Evolutionary conservation across 2,113 vertebrate species (phyloP), one percentile per base, ranked within the genome.

Genomic region (Lophius piscatorius): DNA sequence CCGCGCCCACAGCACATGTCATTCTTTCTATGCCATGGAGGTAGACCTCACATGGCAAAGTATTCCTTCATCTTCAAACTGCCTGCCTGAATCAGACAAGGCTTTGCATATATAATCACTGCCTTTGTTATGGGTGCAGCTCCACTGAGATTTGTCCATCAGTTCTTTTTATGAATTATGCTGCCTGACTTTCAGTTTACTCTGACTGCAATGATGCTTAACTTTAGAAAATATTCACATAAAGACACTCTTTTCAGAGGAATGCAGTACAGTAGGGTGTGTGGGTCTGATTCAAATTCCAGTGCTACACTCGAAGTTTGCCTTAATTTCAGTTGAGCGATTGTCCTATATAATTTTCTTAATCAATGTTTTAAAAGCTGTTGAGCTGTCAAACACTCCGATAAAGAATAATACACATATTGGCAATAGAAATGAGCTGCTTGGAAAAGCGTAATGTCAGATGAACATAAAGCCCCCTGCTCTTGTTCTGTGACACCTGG

Each of bases 211-310:
- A 71, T 62, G 39, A 68, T 59, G 29, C 49, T 65, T 46, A 64
- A 64, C 63, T 68, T 70, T 65, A 35, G 49, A n/a, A 81, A 63
- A 70, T 38, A n/a, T n/a, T n/a, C n/a, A n/a, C n/a, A n/a, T n/a
- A n/a, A n/a, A n/a, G n/a, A n/a, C n/a, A n/a, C n/a, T n/a, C n/a
- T n/a, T n/a, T n/a, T n/a, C n/a, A n/a, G n/a, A n/a, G n/a, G n/a
- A n/a, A n/a, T n/a, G n/a, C n/a, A n/a, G n/a, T n/a, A n/a, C n/a
- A n/a, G n/a, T n/a, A n/a, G n/a, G n/a, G 55, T 21, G 18, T 38
- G 20, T 36, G n/a, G 40, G 65, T 39, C 78, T 81, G 72, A 87
- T 81, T 88, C 40, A 87, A 82, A 87, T 89, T 86, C 80, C n/a
- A 50, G 34, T 39, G 54, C 56, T 49, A 54, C 60, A 67, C 75